These are phyloP conservation scores for Drosophila neocordata DNA, from an alignment of 1,140 invertebrate genomes.

Conservation along the genomic window DNA sequence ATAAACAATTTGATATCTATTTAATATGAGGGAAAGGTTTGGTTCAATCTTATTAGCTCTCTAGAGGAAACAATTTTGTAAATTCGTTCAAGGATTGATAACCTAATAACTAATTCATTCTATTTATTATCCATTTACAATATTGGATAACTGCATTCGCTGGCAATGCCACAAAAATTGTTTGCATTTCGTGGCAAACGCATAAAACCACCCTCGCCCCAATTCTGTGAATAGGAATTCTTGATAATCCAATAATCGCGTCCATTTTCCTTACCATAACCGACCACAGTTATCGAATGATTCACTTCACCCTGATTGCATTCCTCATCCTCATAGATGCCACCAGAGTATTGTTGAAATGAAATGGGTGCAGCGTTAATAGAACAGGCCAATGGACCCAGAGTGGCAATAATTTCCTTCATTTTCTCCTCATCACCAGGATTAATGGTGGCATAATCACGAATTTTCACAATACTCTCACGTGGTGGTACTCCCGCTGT, in stretches of 20 bases:
- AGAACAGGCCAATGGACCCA: constrained; percentile 90
- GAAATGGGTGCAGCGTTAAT: constrained; percentile 91
- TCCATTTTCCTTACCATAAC: constrained; percentile 85
- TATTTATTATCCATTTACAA: constrained; percentile 37
- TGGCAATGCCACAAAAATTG: constrained; percentile 88
- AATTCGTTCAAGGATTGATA: constrained; percentile 46
- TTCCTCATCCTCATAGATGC: constrained; percentile 85
- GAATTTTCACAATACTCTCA: constrained; percentile 86
- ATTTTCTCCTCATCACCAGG: constrained; percentile 88
- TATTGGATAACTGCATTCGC: constrained; percentile 79
- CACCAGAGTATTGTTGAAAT: constrained; percentile 92
- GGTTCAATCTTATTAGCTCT: constrained; percentile 13
- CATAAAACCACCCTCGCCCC: constrained; percentile 90
- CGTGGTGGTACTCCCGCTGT: constrained; percentile 65
- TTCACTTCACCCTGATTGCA: constrained; percentile 84
- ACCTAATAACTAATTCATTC: constrained; percentile 36
- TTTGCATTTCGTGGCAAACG: constrained; percentile 86
- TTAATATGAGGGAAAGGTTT: not conserved
- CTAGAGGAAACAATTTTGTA: constrained; percentile 52
- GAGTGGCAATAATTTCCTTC: constrained; percentile 89
- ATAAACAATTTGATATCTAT: not conserved
- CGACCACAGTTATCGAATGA: constrained; percentile 86
- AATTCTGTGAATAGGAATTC: constrained; percentile 88
- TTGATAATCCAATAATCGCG: constrained; percentile 92
- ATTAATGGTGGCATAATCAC: constrained; percentile 87